Conservation (phyloP, 1,140 invertebrate genomes). For the Drosophila novamexicana region DNA sequence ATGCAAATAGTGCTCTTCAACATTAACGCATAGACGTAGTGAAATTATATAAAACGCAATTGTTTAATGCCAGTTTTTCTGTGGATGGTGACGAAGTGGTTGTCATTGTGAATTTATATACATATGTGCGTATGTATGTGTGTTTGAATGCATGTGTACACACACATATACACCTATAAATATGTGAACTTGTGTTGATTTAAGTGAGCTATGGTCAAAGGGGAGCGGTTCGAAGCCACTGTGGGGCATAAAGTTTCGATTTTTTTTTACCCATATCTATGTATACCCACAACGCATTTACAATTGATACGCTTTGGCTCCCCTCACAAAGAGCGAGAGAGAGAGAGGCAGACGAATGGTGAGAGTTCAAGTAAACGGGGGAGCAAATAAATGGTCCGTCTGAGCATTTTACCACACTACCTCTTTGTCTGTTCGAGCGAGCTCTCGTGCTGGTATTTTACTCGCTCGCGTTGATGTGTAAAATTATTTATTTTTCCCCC, state of each 20-base stretch:
- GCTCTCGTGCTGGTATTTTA: slow-evolving; percentile 59
- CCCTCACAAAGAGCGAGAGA: slow-evolving; percentile 36
- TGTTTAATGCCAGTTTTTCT: slow-evolving; percentile 75
- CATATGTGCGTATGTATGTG: slow-evolving; percentile 44
- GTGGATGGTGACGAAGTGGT: slow-evolving; percentile 77
- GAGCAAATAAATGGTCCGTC: slow-evolving; percentile 48
- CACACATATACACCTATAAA: slow-evolving; percentile 18
- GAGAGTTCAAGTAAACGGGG: slow-evolving; percentile 39
- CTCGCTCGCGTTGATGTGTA: slow-evolving; percentile 56
- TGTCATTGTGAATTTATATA: slow-evolving; percentile 73
- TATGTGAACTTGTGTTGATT: slow-evolving; percentile 75
- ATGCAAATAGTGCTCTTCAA: slow-evolving; percentile 60
- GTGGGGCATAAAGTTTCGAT: slow-evolving; percentile 72
- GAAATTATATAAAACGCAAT: slow-evolving; percentile 75
- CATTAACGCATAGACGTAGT: slow-evolving; percentile 58
- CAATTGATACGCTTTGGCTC: slow-evolving; percentile 50
- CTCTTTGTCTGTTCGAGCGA: slow-evolving; percentile 73
- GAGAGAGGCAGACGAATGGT: slow-evolving; percentile 26
- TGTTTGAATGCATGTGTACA: slow-evolving; percentile 27
- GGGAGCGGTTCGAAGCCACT: slow-evolving; percentile 49
- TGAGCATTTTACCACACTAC: slow-evolving; percentile 69
- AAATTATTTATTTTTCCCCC: slow-evolving; percentile 62
- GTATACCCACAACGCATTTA: slow-evolving; percentile 54
- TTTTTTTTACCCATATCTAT: slow-evolving; percentile 73
- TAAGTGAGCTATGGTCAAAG: slow-evolving; percentile 49